phyloP scores from a whole-genome alignment of 2,113 vertebrate genomes.

The Grantiella picta region DNA sequence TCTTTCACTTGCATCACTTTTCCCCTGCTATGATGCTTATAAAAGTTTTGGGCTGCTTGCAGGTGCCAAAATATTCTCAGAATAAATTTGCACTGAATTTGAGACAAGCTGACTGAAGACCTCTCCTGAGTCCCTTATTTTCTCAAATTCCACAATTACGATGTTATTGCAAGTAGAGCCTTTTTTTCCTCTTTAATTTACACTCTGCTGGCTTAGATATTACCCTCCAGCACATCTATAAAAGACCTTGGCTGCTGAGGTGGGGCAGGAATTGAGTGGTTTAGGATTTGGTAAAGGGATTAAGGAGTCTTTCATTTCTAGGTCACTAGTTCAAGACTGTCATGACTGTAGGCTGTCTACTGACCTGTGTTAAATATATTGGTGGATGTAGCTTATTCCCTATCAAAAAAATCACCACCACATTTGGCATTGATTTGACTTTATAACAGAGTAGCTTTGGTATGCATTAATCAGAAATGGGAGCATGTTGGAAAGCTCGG shows the following conservation, averaged over 20 bases:
- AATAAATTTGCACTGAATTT: slow-evolving; percentile 66
- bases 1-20: slow-evolving; percentile 60
- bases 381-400: slow-evolving; percentile 42
- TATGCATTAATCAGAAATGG: slow-evolving; percentile 62
- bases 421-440: slow-evolving; percentile 66
- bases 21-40: slow-evolving; percentile 42
- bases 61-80: slow-evolving; percentile 67
- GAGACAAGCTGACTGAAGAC: slow-evolving; percentile 64
- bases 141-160: slow-evolving; percentile 58
- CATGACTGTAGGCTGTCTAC: slow-evolving; percentile 58
- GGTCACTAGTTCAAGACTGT: slow-evolving; percentile 67
- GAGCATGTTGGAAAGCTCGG: slow-evolving; percentile 48
- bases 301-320: slow-evolving; percentile 64
- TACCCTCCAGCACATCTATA: slow-evolving; percentile 50
- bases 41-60: slow-evolving; percentile 52
- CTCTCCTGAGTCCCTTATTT: slow-evolving; percentile 64
- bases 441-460: slow-evolving; percentile 52
- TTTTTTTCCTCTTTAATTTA: slow-evolving; percentile 61
- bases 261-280: slow-evolving; percentile 62
- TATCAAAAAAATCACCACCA: slow-evolving; percentile 62
- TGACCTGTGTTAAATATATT: slow-evolving; percentile 63
- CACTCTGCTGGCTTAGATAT: slow-evolving; percentile 49
- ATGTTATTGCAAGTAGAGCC: slow-evolving; percentile 50
- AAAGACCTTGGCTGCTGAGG: slow-evolving; percentile 46
- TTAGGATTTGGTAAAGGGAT: slow-evolving; percentile 66